phyloP scores from a whole-genome alignment of 1,140 invertebrate species.

The Ceratosolen solmsi region DNA sequence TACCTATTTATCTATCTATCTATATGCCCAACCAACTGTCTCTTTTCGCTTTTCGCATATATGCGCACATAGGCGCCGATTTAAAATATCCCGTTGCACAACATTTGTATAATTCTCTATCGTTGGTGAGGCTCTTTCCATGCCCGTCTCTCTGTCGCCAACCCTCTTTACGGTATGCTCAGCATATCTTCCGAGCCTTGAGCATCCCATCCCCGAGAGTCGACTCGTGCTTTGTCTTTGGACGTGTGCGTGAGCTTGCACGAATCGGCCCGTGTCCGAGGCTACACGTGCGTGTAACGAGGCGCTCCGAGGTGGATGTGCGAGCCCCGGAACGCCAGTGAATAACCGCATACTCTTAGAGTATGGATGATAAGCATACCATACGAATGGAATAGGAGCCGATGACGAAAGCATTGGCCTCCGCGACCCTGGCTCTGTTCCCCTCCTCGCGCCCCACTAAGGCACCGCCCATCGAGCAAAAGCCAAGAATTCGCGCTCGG shows the following conservation, averaged over 20 bases:
- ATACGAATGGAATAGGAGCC: background rate
- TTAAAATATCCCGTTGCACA: slow-evolving; percentile 37
- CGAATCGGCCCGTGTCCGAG: background rate
- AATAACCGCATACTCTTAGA: slow-evolving; percentile 53
- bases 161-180: slow-evolving; percentile 48
- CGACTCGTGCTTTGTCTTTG: too few relatives aligned
- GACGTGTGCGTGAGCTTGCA: background rate
- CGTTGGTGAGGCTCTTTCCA: slow-evolving; percentile 35
- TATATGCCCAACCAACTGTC: too few relatives aligned
- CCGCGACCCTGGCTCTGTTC: background rate
- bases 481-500: background rate
- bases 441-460: background rate
- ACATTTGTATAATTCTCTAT: slow-evolving; percentile 59
- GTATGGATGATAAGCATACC: slow-evolving; percentile 58
- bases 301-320: background rate
- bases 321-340: slow-evolving; percentile 14
- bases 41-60: background rate
- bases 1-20: too few relatives aligned
- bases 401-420: background rate
- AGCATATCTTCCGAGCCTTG: slow-evolving; percentile 56
- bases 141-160: background rate
- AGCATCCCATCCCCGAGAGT: slow-evolving; percentile 5
- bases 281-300: background rate
- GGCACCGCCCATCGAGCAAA: background rate
- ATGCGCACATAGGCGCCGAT: background rate